Evolutionary conservation across 2,888 invertebrate species (phyloP).

Genomic region (Drosophila colorata): DNA sequence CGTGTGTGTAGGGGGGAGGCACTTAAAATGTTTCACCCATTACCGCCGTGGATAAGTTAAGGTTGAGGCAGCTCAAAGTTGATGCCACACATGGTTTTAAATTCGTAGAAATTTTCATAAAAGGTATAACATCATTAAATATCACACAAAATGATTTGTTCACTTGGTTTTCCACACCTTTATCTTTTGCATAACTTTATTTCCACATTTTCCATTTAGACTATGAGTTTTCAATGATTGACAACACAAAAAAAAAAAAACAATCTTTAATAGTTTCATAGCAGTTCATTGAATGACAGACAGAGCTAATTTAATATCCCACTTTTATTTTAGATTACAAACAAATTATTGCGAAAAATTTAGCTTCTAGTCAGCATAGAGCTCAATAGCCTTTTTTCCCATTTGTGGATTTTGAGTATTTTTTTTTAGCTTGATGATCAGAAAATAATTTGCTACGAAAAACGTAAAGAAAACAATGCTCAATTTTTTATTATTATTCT

Average conservation of each 20-base stretch:
- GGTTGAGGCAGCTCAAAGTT: slow-evolving; percentile 17
- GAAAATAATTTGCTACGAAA: not conserved
- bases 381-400: not conserved
- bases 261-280: no score
- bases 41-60: slow-evolving; percentile 36
- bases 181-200: no score
- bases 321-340: not conserved
- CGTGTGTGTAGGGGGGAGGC: slow-evolving; percentile 24
- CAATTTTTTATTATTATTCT: not conserved
- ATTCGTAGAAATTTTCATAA: slow-evolving; percentile 5
- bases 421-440: not conserved
- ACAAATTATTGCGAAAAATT: not conserved
- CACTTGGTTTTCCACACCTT: not conserved
- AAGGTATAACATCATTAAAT: not conserved
- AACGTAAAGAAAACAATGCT: not conserved
- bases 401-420: not conserved
- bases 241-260: not conserved
- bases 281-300: not conserved
- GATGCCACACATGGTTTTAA: slow-evolving; percentile 9
- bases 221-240: no score
- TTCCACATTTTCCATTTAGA: no score
- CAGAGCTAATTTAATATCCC: not conserved
- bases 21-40: slow-evolving; percentile 67
- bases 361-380: not conserved
- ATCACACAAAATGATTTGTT: not conserved